Conservation (phyloP, 2,797 vertebrate genomes). For the Cetoscarus ocellatus region DNA sequence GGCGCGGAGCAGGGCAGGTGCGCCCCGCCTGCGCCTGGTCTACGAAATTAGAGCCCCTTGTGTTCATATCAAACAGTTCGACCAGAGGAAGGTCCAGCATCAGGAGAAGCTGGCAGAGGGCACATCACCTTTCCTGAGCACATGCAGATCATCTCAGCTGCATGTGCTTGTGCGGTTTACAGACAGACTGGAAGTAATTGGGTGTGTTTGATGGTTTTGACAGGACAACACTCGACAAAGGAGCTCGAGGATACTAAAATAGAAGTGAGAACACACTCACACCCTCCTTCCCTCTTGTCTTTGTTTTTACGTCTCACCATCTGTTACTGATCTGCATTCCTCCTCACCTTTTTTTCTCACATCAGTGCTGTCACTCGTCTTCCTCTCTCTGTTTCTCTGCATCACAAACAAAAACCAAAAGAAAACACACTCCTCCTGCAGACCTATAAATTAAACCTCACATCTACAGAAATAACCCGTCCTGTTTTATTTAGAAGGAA, state of each 20-base stretch:
- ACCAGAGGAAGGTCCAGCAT: too few species aligned
- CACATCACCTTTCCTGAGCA: not conserved
- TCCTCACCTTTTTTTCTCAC: slow-evolving; percentile 33
- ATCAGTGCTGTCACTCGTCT: slow-evolving; percentile 19
- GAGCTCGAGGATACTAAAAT: slow-evolving; percentile 35
- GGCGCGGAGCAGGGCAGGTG: too few species aligned
- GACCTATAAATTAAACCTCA: not conserved
- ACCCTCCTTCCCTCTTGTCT: slow-evolving; percentile 19
- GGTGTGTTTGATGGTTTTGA: slow-evolving; percentile 46
- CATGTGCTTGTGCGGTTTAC: slow-evolving; percentile 3
- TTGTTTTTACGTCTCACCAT: slow-evolving; percentile 46
- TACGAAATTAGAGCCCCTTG: too few species aligned
- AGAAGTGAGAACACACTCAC: slow-evolving; percentile 13
- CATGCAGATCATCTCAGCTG: not conserved
- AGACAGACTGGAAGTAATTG: slow-evolving; percentile 25
- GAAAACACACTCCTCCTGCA: not conserved
- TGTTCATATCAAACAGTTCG: too few species aligned
- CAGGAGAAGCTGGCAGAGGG: too few species aligned
- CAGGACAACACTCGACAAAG: slow-evolving; percentile 26
- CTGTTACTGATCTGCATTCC: slow-evolving; percentile 51
- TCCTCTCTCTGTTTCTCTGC: not conserved
- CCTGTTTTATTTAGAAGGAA: not conserved
- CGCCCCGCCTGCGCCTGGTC: too few species aligned
- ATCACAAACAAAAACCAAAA: not conserved
- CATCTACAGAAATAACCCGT: not conserved